Evolutionary conservation across 2,888 invertebrate genomes (phyloP), one percentile per base, ranked within the genome.

Genomic region (Polylopha cassiicola): DNA sequence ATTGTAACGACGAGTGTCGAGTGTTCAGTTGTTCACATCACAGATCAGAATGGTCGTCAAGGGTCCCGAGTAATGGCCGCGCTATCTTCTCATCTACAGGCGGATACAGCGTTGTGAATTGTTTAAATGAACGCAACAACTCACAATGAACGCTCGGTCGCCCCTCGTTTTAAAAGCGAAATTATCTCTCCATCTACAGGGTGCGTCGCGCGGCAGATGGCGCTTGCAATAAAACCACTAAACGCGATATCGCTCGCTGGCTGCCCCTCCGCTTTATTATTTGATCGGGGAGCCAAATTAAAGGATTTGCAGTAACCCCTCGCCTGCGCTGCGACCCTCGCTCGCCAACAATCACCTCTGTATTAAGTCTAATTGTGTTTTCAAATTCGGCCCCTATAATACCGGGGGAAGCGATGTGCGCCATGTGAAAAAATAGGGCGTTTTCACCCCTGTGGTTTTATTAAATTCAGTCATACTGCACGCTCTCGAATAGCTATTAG

Each of bases 341-440:
- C 74, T 65, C 64, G 75, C 74, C 76, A 73, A 81, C 85, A 81
- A 85, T 85, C 85, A 85, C 85, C 85, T 82, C 84, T 84, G 84
- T 85, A 85, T 85, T 85, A 85, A 82, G 78, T 84, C 82, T 85
- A 85, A 85, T 85, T 85, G 84, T 85, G 85, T 85, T 85, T 85
- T 85, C 81, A 77, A 82, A 82, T 82, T 80, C 74, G 64, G 71
- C 74, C 80, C 82, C 76, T 75, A 74, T 73, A 74, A 75, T 73
- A 62, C 52, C 58, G 58, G 67, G 74, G 72, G 76, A 68, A 60
- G 66, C 58, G 61, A 63, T 69, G 64, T 65, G 68, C 64, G 61
- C 57, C 70, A 75, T 72, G 77, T 74, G 76, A 82, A 84, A 82
- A 82, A 84, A 79, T 73, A 63, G 78, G 80, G 80, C 71, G 73